A percentile compares a stretch with the other conserved stretches of the same genome.
Evolutionary conservation across 2,888 invertebrate genomes (phyloP).

Genomic region (Flabesymbios commensalis): DNA sequence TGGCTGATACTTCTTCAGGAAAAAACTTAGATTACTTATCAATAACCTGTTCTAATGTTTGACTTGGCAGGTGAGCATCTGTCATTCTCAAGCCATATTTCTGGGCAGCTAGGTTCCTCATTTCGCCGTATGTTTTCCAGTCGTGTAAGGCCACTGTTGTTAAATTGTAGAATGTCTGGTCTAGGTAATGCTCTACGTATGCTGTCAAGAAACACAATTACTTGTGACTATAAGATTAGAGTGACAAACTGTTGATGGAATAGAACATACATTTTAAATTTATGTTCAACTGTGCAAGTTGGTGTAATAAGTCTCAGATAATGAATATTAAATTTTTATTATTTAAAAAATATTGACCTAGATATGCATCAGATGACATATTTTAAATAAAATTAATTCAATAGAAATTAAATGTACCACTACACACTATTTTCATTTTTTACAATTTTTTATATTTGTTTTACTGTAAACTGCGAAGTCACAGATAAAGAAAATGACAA

Average conservation of each 20-base stretch:
- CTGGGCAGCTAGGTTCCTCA: slow-evolving; percentile 86
- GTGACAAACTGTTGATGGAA: neutral
- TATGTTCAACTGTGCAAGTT: neutral
- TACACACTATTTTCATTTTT: too few species aligned
- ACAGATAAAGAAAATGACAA: too few species aligned
- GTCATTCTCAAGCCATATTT: slow-evolving; percentile 80
- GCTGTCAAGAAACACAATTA: slow-evolving; percentile 43
- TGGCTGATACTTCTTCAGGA: too few species aligned
- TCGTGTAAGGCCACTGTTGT: slow-evolving; percentile 96
- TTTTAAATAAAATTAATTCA: neutral
- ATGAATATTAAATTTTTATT: too few species aligned
- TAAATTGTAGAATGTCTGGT: slow-evolving; percentile 93
- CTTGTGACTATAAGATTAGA: neutral
- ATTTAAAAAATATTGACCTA: too few species aligned
- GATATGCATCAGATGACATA: neutral
- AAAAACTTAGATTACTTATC: too few species aligned
- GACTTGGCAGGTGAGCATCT: slow-evolving; percentile 93
- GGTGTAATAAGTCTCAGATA: too few species aligned
- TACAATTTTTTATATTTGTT: too few species aligned
- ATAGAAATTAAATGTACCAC: too few species aligned
- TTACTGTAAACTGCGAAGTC: too few species aligned
- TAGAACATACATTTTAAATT: too few species aligned
- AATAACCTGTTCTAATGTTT: slow-evolving; percentile 93
- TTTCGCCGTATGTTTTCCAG: slow-evolving; percentile 96
- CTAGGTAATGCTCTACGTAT: slow-evolving; percentile 85